A percentile compares a stretch with the other conserved stretches of the same genome.
Conservation (phyloP, 1,140 invertebrate genomes). For the Drosophila pruinosa region DNA sequence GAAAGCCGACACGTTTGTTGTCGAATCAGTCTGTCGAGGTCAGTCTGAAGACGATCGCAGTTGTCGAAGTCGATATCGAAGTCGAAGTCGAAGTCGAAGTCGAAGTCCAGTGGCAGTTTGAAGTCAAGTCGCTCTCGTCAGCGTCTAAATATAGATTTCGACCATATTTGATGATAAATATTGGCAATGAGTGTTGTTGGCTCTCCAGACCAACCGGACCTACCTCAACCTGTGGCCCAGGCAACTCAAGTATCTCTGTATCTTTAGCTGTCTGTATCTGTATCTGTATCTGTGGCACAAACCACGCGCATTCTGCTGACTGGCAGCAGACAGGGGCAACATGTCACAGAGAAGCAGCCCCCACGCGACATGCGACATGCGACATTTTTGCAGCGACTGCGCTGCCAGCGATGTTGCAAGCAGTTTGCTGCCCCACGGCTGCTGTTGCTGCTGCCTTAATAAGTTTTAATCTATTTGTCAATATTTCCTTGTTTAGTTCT, state of each 20-base stretch:
- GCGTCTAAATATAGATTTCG: conserved; percentile 77
- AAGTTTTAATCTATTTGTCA: conserved; percentile 79
- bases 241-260: conserved; percentile 12
- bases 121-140: too few relatives aligned
- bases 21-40: conserved; percentile 43
- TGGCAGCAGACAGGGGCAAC: conserved; percentile 42
- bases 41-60: conserved; percentile 49
- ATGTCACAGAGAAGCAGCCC: conserved; percentile 53
- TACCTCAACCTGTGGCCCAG: conserved; percentile 56
- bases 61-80: too few relatives aligned
- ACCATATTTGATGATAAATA: conserved; percentile 78
- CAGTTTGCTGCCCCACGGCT: conserved; percentile 4
- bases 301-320: conserved; percentile 25
- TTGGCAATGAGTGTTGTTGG: conserved; percentile 54
- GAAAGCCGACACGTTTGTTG: conserved; percentile 53
- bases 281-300: conserved; percentile 17
- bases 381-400: conserved; percentile 50
- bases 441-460: conserved; percentile 56
- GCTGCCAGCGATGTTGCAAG: conserved; percentile 17
- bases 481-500: conserved; percentile 76
- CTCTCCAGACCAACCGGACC: conserved; percentile 45
- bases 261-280: conserved; percentile 8
- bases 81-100: too few relatives aligned
- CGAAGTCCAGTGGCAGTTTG: too few relatives aligned
- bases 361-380: conserved; percentile 46